A percentile compares a stretch with the other conserved stretches of the same genome.
Conservation (phyloP, 2,888 invertebrate species). For the Copidosoma aretas region DNA sequence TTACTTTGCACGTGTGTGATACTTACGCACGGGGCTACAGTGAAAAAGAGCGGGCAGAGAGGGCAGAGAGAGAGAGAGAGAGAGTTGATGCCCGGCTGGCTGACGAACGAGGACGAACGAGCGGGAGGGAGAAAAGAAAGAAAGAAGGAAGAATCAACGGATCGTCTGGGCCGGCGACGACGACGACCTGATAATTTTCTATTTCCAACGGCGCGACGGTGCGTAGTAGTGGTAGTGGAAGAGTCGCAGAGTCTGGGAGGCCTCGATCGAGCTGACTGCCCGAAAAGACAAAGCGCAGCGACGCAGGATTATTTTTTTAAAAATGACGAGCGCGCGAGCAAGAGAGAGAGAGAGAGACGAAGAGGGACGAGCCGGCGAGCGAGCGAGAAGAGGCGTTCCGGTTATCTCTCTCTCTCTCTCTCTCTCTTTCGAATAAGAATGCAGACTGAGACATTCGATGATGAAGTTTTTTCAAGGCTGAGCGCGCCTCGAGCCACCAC, state of each 20-base stretch:
- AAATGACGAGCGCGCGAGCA: neutral
- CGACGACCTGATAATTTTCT: neutral
- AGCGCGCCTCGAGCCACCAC: constrained; percentile 16
- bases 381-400: constrained; percentile 11
- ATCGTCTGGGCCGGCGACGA: too few species aligned
- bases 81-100: too few species aligned
- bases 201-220: too few species aligned
- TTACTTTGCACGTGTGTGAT: too few species aligned
- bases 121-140: too few species aligned
- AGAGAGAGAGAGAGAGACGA: neutral
- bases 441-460: constrained; percentile 29
- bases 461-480: constrained; percentile 42
- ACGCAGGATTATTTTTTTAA: neutral
- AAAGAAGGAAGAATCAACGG: too few species aligned
- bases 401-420: neutral
- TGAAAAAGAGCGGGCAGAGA: too few species aligned
- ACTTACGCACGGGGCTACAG: too few species aligned
- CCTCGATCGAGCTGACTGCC: neutral
- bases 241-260: too few species aligned
- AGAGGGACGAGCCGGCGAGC: neutral
- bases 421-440: constrained; percentile 3
- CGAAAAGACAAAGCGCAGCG: neutral
- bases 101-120: too few species aligned
- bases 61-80: too few species aligned
- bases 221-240: too few species aligned